A percentile compares a stretch with the other conserved stretches of the same genome.
Evolutionary conservation across 2,888 invertebrate genomes (phyloP).

Genomic region (Achlya flavicornis): DNA sequence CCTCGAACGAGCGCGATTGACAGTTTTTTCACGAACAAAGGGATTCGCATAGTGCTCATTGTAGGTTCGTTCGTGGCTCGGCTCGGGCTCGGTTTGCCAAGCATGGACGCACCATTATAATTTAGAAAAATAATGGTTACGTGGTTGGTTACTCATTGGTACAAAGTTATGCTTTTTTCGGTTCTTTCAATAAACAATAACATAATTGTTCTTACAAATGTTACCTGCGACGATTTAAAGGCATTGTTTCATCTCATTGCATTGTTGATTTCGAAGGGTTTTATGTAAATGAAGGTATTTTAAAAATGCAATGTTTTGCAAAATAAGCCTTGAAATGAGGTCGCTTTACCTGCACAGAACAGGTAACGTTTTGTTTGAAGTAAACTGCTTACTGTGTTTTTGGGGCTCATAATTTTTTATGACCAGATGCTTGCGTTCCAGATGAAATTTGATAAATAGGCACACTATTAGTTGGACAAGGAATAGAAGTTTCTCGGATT

Average conservation of each 20-base stretch:
- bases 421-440: not conserved
- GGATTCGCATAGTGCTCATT: too few species aligned
- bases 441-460: too few species aligned
- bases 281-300: not conserved
- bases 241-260: not conserved
- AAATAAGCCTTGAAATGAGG: not conserved
- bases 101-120: too few species aligned
- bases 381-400: not conserved
- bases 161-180: not conserved
- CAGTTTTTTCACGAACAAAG: too few species aligned
- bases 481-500: too few species aligned
- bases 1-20: too few species aligned
- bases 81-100: too few species aligned
- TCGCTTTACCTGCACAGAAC: not conserved
- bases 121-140: too few species aligned
- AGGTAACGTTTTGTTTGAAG: conserved; percentile 1
- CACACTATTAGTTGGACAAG: too few species aligned
- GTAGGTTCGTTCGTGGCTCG: too few species aligned
- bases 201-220: not conserved
- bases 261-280: not conserved
- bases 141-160: too few species aligned
- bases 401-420: not conserved
- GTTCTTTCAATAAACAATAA: not conserved
- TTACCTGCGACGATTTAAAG: not conserved
- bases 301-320: conserved; percentile 1